Base-by-base conservation (phyloP, 2,888 invertebrate genomes). In the Nesidiocoris tenuis region DNA sequence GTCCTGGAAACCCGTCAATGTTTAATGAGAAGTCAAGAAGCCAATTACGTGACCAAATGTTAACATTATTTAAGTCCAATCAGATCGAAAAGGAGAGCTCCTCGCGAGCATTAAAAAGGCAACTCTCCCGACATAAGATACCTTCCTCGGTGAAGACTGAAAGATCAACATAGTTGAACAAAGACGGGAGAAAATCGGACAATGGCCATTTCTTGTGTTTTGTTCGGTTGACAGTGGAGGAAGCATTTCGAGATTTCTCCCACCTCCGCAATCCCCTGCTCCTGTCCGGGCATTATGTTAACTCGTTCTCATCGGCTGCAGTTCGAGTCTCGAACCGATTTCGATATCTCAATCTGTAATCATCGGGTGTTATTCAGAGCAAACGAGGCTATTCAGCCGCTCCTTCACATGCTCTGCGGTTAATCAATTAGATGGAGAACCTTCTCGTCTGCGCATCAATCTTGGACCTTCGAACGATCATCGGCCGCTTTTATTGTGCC, bases 281-380 rank as follows among this genome's bases (percentile, higher is more conserved):
- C 61, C 39, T 39, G 39, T 39, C 39, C 39, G 12, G 5, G 12
- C 39, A 39, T 39, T 39, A 39, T 39, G 39, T 39, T 39, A 39
- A 12, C 39, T 39, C 39, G 3, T 7, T 12, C 39, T 39, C 39
- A 12, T 54, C 54, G 54, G 16, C 54, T 16, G 54, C n/a, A n/a
- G 59, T 19, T 59, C 59, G n/a, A 18, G n/a, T 59, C 59, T 18
- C n/a, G 71, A 59, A 61, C 72, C 12, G 39, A 7, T 39, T 39
- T 22, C 72, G 74, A 74, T 74, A 74, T 74, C 74, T 74, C 74
- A 74, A 74, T 74, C 74, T 74, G 74, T 74, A 74, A 74, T 74
- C 74, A 74, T 74, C 74, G 74, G 59, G 57, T 74, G 74, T 74
- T 74, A 74, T 74, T 74, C 74, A 74, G 65, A 74, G 74, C 74